Evolutionary conservation across 2,113 vertebrate species (phyloP).

Genomic region (Xerus inauris): DNA sequence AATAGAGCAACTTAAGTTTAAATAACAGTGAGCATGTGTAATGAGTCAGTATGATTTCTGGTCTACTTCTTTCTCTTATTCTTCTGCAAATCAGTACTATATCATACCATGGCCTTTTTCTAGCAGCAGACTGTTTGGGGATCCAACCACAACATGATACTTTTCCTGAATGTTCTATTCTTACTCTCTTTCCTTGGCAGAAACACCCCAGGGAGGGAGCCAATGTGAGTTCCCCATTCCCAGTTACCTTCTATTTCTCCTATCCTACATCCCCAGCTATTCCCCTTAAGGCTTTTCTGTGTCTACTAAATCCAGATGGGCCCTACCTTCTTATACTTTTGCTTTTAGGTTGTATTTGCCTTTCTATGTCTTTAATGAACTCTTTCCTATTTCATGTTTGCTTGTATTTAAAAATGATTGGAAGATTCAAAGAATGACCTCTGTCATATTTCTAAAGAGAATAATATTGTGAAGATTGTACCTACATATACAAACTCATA

Average conservation of each 20-base stretch:
- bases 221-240: conserved; percentile 60
- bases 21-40: neutral
- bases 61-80: conserved; percentile 39
- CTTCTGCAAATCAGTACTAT: conserved; percentile 51
- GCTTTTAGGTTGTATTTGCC: conserved; percentile 69
- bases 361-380: conserved; percentile 65
- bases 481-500: neutral
- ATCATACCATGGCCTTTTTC: conserved; percentile 67
- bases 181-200: conserved; percentile 72
- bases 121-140: conserved; percentile 58
- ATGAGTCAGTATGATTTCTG: conserved; percentile 31
- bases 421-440: conserved; percentile 53
- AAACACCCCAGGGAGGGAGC: conserved; percentile 65
- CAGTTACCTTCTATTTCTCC: conserved; percentile 72
- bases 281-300: conserved; percentile 71
- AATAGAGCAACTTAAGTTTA: neutral
- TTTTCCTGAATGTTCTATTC: conserved; percentile 75
- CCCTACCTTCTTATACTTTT: conserved; percentile 61
- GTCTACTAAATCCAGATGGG: conserved; percentile 70
- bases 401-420: conserved; percentile 61
- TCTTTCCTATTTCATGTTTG: conserved; percentile 52
- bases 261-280: conserved; percentile 34
- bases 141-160: conserved; percentile 60
- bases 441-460: conserved; percentile 66
- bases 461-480: neutral